phyloP scores from a whole-genome alignment of 2,888 invertebrate genomes.

The Epiblema foenella region DNA sequence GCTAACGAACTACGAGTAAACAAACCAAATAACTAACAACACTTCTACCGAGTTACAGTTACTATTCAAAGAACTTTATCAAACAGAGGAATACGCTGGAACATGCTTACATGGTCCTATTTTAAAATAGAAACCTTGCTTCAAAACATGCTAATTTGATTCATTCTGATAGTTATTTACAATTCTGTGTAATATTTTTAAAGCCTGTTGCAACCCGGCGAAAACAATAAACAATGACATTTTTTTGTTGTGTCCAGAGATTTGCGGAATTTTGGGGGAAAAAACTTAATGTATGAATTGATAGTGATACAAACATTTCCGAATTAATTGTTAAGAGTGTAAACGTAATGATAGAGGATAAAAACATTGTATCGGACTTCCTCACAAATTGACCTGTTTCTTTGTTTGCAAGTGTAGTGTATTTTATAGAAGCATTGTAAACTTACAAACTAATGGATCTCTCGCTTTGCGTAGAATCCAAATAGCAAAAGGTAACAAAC shows the following conservation, averaged over 20 bases:
- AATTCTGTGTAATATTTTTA: not conserved
- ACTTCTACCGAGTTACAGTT: not conserved
- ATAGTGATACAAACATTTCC: not conserved
- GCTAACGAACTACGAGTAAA: constrained; percentile 2
- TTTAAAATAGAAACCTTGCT: not conserved
- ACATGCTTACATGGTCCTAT: constrained; percentile 29
- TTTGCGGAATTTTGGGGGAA: not conserved
- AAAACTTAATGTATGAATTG: not conserved
- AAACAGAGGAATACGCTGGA: constrained; percentile 14
- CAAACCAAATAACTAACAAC: not conserved
- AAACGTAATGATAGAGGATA: not conserved
- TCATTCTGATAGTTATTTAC: not conserved
- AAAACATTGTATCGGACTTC: not conserved
- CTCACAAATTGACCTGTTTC: not conserved
- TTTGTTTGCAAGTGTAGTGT: too few species aligned
- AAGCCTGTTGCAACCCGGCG: too few species aligned
- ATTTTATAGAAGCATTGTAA: too few species aligned
- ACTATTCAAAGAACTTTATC: not conserved
- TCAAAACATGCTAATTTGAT: not conserved
- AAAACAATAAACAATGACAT: too few species aligned
- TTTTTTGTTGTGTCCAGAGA: too few species aligned
- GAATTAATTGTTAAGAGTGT: not conserved
- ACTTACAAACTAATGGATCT: too few species aligned
- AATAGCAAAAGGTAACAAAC: constrained; percentile 10
- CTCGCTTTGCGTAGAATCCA: constrained; percentile 30